Evolutionary conservation across 2,113 vertebrate species (phyloP), one percentile per base, ranked within the genome.

Genomic region (Ibidorhyncha struthersii): DNA sequence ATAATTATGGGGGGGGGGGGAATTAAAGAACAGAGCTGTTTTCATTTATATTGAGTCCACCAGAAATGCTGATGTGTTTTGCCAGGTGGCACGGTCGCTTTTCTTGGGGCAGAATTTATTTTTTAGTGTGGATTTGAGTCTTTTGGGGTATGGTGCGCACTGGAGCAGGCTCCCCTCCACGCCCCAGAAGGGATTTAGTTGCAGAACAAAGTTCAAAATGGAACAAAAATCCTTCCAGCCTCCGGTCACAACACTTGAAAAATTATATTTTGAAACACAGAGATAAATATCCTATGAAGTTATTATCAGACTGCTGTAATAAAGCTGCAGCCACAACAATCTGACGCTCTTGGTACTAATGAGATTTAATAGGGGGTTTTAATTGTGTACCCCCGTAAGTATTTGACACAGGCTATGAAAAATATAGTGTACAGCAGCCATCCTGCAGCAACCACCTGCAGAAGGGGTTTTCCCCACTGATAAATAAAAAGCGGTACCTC

Each of bases 351-450:
- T 1, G 4, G 32, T 41, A 32, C 58, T 85, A 10, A 86, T 3
- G 41, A 77, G 58, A 49, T 29, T 22, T n/a, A 73, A 93, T 1
- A 43, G 29, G 45, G 12, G 58, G 6, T 34, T 72, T 86, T 73
- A 80, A 92, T 77, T 4, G 0, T 3, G 8, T 23, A 9, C 30
- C 65, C 36, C 36, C 15, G 1, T 8, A 12, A 0, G 1, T 2
- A 15, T 41, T 8, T 66, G 70, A 69, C 49, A 12, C 7, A 4
- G 0, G 52, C n/a, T n/a, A 12, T n/a, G 41, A 50, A 23, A 67
- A 79, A 58, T 3, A 5, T 0, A 9, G 15, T 2, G 20, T 3
- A 19, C 34, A 58, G 62, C 50, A 74, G 86, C 66, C 47, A 43
- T 22, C 19, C 83, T 29, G 34, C 70, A 70, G 62, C 45, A 66